Base-by-base conservation (phyloP, 2,888 invertebrate species). In the Harpalus rufipes region DNA sequence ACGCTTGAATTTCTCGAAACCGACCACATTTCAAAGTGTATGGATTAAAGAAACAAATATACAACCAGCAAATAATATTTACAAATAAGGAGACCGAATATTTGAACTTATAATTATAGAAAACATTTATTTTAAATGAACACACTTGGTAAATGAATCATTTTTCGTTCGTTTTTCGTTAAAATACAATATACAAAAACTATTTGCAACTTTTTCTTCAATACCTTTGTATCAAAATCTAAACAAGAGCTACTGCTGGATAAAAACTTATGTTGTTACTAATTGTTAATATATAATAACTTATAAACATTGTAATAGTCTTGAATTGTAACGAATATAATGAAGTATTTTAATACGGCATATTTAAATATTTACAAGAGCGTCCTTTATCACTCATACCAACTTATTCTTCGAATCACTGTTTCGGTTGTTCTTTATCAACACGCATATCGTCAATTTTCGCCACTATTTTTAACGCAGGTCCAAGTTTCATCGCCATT, bases 401-500 rank as follows among this genome's bases (percentile, higher is more conserved):
- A 79, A 58, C 5, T 61, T 39, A 39, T 41, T 80, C 61, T 14
- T 59, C 25, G 18, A 41, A 18, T 85, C 80, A 85, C 84, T 90
- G 90, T 87, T 90, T 90, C 0, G 90, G 90, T 4, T 90, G 90
- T 84, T 91, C 93, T 87, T 91, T 92, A 86, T 95, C 95, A 2
- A 94, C 93, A 59, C 96, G 92, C 93, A 97, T 95, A 0, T 95
- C 93, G 89, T 97, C 96, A 85, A 98, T 98, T 90, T 96, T 96
- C 63, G 97, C 97, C 87, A 98, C 98, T 85, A 99, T 97, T 92
- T 99, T 99, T 81, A 99, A 93, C 0, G 98, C 98, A 0, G 98
- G 98, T 0, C 98, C 98, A 18, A 99, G 93, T 90, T 98, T 98
- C 95, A 99, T 98, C 85, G 95, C 96, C 93, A 99, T 97, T 7